Base-by-base conservation (phyloP, 2,888 invertebrate species). In the Abrostola triplasia region DNA sequence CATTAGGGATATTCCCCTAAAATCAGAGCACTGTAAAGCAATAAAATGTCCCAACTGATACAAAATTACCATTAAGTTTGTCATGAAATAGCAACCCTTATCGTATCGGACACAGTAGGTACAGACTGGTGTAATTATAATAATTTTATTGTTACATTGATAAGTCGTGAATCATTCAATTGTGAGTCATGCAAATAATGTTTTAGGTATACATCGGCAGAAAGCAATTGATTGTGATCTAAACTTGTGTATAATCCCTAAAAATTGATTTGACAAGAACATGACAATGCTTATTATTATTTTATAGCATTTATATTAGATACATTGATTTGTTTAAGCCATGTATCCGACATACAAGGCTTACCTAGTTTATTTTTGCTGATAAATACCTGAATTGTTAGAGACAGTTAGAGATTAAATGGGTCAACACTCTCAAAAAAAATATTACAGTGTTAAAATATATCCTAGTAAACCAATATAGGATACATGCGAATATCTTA, bases 91-190 rank as follows among this genome's bases (percentile, higher is more conserved):
- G 64, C 55, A 63, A 65, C 66, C 51, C 62, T 77, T 80, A 81
- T 83, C 85, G 85, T 88, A 87, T 86, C 88, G 76, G 61, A 48
- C 64, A 75, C 85, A 76, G 79, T 82, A 74, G 81, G 77, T 70
- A 81, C 81, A 80, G 73, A 78, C 86, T 77, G 77, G 77, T 77
- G 69, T 80, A 79, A 83, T 87, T 85, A 84, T 78, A 82, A 80
- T 70, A 72, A 80, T 80, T 79, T 78, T 82, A 82, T 84, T 85
- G 82, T 79, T 74, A 67, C 65, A 78, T 73, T 84, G 88, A 90
- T 89, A 90, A 87, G 61, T 58, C 5, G 67, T 89, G 88, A 89
- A 67, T 88, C 87, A 89, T 35, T 65, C 40, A 52, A 61, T 59
- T 76, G 83, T 90, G 88, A 90, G 51, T 90, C 90, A 90, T 80